A percentile compares a stretch with the other conserved stretches of the same genome.
Conservation (phyloP, 2,797 vertebrate species). For the Etheostoma perlongum region DNA sequence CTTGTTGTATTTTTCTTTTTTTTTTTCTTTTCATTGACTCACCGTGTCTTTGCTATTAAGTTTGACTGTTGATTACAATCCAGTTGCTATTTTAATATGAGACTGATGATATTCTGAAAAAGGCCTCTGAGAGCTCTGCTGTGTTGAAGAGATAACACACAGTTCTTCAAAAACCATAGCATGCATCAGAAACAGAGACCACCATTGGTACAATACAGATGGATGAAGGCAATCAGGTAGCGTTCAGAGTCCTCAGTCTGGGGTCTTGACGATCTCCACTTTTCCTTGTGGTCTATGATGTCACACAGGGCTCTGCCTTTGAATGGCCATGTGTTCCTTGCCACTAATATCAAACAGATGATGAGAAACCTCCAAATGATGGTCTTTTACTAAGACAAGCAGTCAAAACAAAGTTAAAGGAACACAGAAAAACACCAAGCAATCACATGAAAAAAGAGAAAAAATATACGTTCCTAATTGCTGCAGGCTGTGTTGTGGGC, state of each 20-base stretch:
- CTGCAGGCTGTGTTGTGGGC: constrained; percentile 72
- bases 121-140: neutral
- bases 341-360: constrained; percentile 92
- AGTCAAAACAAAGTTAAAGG: constrained; percentile 89
- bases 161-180: neutral
- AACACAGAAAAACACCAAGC: constrained; percentile 82
- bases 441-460: constrained; percentile 75
- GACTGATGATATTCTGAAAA: neutral
- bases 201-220: constrained; percentile 41
- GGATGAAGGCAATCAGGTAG: constrained; percentile 76
- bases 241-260: constrained; percentile 68
- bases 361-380: constrained; percentile 86
- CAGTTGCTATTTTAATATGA: constrained; percentile 18
- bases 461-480: constrained; percentile 69
- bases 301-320: constrained; percentile 86
- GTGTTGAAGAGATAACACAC: constrained; percentile 4
- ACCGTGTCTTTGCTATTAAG: neutral
- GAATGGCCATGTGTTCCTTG: constrained; percentile 88
- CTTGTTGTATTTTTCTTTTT: constrained; percentile 8
- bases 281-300: constrained; percentile 86
- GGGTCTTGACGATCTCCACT: constrained; percentile 80
- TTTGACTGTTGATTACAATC: constrained; percentile 8
- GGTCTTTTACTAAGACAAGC: constrained; percentile 87
- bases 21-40: constrained; percentile 16
- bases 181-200: constrained; percentile 25